Percentiles rank a stretch among this genome's conserved stretches.
phyloP scores from a whole-genome alignment of 2,888 invertebrate genomes.

The Pheosia gnoma region DNA sequence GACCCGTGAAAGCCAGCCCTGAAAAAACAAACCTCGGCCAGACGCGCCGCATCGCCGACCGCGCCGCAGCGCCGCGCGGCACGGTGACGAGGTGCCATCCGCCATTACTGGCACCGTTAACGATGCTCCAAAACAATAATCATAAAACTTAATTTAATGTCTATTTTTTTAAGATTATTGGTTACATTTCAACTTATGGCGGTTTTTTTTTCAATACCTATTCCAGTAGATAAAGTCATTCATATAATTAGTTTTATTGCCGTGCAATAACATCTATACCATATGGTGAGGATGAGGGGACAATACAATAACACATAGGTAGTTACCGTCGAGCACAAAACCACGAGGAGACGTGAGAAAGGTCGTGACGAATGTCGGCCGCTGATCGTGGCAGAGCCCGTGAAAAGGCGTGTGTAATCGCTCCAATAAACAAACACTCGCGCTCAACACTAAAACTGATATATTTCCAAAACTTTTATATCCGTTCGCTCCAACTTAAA shows the following conservation, averaged over 20 bases:
- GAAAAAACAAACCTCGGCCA: conserved; percentile 72
- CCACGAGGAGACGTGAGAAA: conserved; percentile 47
- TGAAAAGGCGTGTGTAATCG: conserved; percentile 77
- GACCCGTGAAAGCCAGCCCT: conserved; percentile 65
- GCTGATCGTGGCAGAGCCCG: conserved; percentile 48
- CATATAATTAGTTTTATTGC: too few species aligned
- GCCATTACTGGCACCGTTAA: conserved; percentile 25
- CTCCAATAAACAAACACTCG: conserved; percentile 79
- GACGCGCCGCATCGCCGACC: conserved; percentile 24
- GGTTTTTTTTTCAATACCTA: neutral
- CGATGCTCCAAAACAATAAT: conserved; percentile 28
- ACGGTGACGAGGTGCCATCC: conserved; percentile 44
- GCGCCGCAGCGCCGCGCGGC: conserved; percentile 10
- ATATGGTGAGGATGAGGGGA: neutral
- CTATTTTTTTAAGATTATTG: conserved; percentile 30
- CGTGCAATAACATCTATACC: neutral
- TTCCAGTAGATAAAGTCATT: neutral
- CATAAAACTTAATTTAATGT: conserved; percentile 33
- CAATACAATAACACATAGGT: neutral
- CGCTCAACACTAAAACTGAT: conserved; percentile 78
- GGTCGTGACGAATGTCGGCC: conserved; percentile 57
- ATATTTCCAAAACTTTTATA: conserved; percentile 83
- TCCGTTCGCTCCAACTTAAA: conserved; percentile 78
- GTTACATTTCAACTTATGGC: conserved; percentile 17
- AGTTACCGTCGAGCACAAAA: conserved; percentile 14